Percentiles rank a stretch among this genome's conserved stretches.
These are phyloP conservation scores for Protonemura montana DNA, from an alignment of 2,888 invertebrate genomes.

Conservation along the genomic window DNA sequence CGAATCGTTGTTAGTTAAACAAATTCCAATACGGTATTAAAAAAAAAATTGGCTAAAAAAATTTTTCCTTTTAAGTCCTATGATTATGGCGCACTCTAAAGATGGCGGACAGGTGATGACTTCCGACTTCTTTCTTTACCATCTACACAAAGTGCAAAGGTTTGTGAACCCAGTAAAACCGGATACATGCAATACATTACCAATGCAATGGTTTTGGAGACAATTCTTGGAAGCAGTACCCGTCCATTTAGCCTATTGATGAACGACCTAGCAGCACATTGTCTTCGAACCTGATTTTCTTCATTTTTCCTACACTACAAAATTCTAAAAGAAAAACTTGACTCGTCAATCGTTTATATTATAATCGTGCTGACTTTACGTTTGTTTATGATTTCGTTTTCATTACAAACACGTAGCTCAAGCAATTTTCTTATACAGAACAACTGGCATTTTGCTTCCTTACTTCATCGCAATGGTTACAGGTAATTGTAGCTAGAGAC, in stretches of 20 bases:
- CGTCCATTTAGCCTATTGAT: neutral
- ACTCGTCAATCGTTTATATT: neutral
- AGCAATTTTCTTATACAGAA: neutral
- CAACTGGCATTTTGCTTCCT: neutral
- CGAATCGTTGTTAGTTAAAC: too few relatives aligned
- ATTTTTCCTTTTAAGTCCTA: neutral
- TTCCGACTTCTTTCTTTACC: neutral
- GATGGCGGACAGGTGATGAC: neutral
- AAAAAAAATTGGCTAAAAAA: too few relatives aligned
- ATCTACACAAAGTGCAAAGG: neutral
- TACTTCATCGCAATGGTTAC: too few relatives aligned
- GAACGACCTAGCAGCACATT: neutral
- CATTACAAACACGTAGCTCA: neutral
- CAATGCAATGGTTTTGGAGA: neutral
- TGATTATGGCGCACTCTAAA: neutral
- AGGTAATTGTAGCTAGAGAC: neutral
- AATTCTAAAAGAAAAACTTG: neutral
- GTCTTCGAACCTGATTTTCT: slow-evolving; percentile 1
- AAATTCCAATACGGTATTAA: too few relatives aligned
- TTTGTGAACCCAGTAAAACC: slow-evolving; percentile 12
- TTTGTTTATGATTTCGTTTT: slow-evolving; percentile 12
- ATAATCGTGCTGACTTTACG: neutral
- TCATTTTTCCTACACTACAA: neutral
- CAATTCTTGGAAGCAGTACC: neutral
- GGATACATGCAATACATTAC: neutral